Conservation (phyloP, 2,888 invertebrate genomes). For the Abscondita cerata region DNA sequence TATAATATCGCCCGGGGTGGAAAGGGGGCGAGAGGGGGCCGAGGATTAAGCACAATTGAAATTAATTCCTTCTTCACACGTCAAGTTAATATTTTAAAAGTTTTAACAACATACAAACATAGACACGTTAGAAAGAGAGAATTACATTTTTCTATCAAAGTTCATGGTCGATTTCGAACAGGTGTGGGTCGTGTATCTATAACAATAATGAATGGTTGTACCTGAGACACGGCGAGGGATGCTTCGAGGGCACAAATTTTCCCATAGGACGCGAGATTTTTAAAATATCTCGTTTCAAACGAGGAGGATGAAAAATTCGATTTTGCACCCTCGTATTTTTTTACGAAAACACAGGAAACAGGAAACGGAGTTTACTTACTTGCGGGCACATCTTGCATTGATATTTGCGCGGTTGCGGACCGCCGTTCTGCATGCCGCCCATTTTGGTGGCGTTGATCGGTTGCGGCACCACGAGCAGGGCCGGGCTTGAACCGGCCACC, state of each 20-base stretch:
- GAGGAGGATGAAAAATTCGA: constrained; percentile 43
- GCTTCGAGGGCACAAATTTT: constrained; percentile 35
- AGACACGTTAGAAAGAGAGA: constrained; percentile 17
- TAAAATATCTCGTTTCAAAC: constrained; percentile 53
- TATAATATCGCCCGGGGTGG: no score
- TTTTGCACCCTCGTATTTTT: constrained; percentile 50
- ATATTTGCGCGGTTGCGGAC: constrained; percentile 74
- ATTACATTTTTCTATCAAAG: constrained; percentile 31
- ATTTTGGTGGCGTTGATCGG: constrained; percentile 77
- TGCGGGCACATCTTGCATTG: constrained; percentile 98
- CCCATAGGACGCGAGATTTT: constrained; percentile 40
- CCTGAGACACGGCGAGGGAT: constrained; percentile 24
- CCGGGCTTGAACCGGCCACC: constrained; percentile 63
- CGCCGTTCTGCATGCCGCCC: constrained; percentile 58
- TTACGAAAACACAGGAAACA: constrained; percentile 50
- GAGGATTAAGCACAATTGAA: constrained; percentile 7
- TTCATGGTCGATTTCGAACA: constrained; percentile 45
- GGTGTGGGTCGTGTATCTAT: constrained; percentile 39
- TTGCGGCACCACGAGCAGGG: constrained; percentile 87
- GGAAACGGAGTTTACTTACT: constrained; percentile 66
- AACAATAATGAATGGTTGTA: constrained; percentile 33
- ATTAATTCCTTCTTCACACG: constrained; percentile 8
- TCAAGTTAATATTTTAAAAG: not conserved
- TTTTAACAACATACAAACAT: not conserved
- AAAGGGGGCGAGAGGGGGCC: no score